Conservation (phyloP, 2,888 invertebrate genomes). For the Flabesymbios commensalis region DNA sequence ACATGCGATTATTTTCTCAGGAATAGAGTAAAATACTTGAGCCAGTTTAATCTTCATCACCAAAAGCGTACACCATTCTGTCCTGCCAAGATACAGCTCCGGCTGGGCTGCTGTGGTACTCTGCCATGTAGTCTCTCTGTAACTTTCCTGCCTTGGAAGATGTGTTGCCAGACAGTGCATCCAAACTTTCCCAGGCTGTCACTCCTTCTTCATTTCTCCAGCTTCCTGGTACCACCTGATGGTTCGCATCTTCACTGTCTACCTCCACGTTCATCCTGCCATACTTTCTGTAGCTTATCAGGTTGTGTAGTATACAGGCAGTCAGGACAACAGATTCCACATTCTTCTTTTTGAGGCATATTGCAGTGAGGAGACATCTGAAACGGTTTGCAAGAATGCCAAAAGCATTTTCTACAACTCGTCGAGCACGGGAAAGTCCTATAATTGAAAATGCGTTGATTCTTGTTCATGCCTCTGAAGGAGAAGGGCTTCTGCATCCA, state of each 20-base stretch:
- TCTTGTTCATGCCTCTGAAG: too few species aligned
- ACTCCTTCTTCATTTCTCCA: constrained; percentile 27
- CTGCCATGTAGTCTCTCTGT: neutral
- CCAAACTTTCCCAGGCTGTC: too few species aligned
- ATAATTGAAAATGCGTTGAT: constrained; percentile 19
- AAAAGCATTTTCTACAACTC: constrained; percentile 16
- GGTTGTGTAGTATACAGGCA: constrained; percentile 27
- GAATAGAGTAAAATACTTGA: too few species aligned
- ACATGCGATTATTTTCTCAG: too few species aligned
- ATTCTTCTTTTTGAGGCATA: neutral
- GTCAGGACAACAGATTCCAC: constrained; percentile 16
- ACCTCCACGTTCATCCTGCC: constrained; percentile 18
- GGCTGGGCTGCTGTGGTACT: constrained; percentile 5
- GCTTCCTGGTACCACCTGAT: constrained; percentile 24
- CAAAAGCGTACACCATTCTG: neutral
- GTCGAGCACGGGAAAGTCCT: constrained; percentile 7
- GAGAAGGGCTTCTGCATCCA: too few species aligned
- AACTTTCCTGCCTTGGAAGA: too few species aligned
- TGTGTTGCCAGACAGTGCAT: too few species aligned
- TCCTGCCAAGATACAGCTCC: constrained; percentile 5
- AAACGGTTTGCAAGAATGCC: constrained; percentile 10
- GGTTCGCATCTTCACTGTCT: constrained; percentile 13
- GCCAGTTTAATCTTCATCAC: neutral
- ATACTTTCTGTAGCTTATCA: constrained; percentile 24
- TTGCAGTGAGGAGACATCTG: constrained; percentile 8